Evolutionary conservation across 2,888 invertebrate genomes (phyloP), one percentile per base, ranked within the genome.

Genomic region (Aphidius colemani): DNA sequence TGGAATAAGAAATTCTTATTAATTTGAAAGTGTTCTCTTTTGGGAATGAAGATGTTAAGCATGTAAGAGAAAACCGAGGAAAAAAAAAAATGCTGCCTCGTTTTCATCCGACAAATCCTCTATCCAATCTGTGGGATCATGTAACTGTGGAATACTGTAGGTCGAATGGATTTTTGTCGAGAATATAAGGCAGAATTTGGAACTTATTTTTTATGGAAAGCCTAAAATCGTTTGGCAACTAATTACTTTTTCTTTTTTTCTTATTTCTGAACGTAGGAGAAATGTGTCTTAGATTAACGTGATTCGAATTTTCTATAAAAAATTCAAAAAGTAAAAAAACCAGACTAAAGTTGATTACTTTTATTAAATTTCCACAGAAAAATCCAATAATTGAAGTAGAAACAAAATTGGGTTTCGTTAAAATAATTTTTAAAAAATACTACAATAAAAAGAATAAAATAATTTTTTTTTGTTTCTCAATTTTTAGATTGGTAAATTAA

Each of bases 101-200:
- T 67, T 63, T 61, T 67, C 69, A 66, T 65, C 66, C 65, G 64
- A 66, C 59, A 69, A 70, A 69, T 70, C 66, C 68, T 66, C 69
- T 61, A 65, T 59, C 67, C 69, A 64, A 70, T 70, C 59, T 64
- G 59, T 60, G 55, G 66, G 50, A 48, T 59, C 40, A 41, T 57
- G 41, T 18, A 40, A 58, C 55, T 41, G 61, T 58, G 43, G 13
- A 40, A 30, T n/a, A 13, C 40, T 56, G 49, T 6, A 8, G 43
- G 18, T 55, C 11, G 50, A 55, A 44, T n/a, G 40, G 41, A 48
- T 45, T 43, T 48, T 39, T 41, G 53, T 49, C 53, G 61, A 63
- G 56, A 49, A 55, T 51, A 49, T 43, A 50, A 51, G 59, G 41
- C 39, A 63, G 62, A 65, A 67, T 69, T 70, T 65, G 66, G 69